phyloP scores from a whole-genome alignment of 1,140 invertebrate genomes.

The Psilanteris sp. region DNA sequence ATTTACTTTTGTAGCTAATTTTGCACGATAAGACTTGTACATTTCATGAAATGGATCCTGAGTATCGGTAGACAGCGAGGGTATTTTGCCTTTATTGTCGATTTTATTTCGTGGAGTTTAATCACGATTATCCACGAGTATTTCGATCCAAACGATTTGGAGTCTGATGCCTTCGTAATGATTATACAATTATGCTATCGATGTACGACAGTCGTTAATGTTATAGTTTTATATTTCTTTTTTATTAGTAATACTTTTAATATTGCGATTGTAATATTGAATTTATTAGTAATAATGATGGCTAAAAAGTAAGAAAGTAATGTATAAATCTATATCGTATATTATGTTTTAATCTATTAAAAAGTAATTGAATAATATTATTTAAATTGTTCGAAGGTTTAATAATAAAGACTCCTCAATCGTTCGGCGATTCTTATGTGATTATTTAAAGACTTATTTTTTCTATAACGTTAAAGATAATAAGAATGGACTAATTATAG shows the following conservation, averaged over 20 bases:
- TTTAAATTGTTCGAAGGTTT: conserved; percentile 7
- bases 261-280: too few species aligned
- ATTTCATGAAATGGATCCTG: conserved; percentile 56
- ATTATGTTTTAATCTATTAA: too few species aligned
- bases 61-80: conserved; percentile 60
- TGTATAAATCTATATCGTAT: neutral
- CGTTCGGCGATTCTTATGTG: conserved; percentile 76
- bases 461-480: conserved; percentile 77
- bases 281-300: too few species aligned
- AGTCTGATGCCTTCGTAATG: conserved; percentile 37
- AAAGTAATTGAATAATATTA: conserved; percentile 1
- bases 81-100: conserved; percentile 71
- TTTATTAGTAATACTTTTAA: neutral
- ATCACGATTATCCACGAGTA: conserved; percentile 60
- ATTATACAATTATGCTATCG: conserved; percentile 5
- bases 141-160: conserved; percentile 67
- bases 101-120: conserved; percentile 67
- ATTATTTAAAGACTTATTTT: conserved; percentile 80
- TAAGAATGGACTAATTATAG: conserved; percentile 65
- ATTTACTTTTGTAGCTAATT: too few species aligned
- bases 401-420: conserved; percentile 48
- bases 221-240: neutral
- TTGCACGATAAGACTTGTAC: conserved; percentile 16
- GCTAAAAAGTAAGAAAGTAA: neutral
- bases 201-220: neutral